Evolutionary conservation across 2,888 invertebrate species (phyloP), one percentile per base, ranked within the genome.

Genomic region (Antheraea assamensis): DNA sequence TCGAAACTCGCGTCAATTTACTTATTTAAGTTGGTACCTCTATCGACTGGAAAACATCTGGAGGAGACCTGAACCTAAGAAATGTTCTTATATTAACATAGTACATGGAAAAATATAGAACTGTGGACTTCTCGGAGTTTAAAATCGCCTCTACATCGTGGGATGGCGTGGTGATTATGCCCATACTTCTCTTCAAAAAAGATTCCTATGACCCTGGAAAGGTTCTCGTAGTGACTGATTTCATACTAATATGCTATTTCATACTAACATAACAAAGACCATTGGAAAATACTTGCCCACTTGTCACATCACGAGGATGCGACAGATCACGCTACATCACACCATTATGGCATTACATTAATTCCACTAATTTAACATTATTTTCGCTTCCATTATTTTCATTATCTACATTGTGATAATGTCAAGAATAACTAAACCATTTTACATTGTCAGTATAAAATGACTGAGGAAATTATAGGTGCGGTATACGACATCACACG

Each of bases 321-420:
- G 82, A 81, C 82, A 87, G 84, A 91, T 90, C 90, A 88, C 83
- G 78, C 81, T 84, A 87, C 88, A 87, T 81, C 80, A 83, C 83
- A 83, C 85, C 83, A 90, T 92, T 90, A 93, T 90, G 89, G 88
- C 89, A 92, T 93, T 93, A 92, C 89, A 90, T 88, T 88, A 89
- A 88, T 90, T 90, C 92, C 85, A 87, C 91, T 94, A 92, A 94
- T 94, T 92, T 91, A 85, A 87, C 91, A 92, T 93, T 93, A 94
- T 94, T 93, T 64, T 92, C 82, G 85, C 90, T 81, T 85, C 91
- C 81, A 94, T 94, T 94, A 94, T 94, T 91, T 90, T 90, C 92
- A 94, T 94, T 93, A 94, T 90, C 86, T 92, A 84, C 82, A 88
- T 88, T 92, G 89, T 90, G 91, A 89, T 87, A 83, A 87, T 80